Conservation (phyloP, 2,888 invertebrate species). For the Aradus depressus region DNA sequence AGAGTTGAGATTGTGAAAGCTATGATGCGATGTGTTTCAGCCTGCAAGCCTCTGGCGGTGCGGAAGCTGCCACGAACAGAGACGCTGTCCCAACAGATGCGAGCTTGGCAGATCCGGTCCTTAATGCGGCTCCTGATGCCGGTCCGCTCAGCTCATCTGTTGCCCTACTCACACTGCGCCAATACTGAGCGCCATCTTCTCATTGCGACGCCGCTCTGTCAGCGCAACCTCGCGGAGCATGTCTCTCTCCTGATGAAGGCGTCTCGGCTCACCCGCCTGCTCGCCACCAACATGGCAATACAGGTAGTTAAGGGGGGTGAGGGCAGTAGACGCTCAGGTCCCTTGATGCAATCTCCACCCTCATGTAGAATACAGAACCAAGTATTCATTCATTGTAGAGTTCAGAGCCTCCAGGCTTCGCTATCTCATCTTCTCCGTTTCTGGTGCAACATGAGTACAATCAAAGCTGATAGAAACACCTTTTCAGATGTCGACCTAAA, state of each 20-base stretch:
- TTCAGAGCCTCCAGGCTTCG: background rate
- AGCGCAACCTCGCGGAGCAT: conserved; percentile 23
- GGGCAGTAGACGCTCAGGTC: background rate
- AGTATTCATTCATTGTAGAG: background rate
- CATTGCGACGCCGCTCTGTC: conserved; percentile 23
- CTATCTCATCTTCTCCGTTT: no score
- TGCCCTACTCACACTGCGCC: conserved; percentile 19
- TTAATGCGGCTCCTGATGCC: conserved; percentile 5
- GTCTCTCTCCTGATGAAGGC: conserved; percentile 17
- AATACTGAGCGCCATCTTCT: conserved; percentile 1
- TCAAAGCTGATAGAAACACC: no score
- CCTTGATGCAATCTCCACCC: background rate
- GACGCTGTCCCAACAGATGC: conserved; percentile 6
- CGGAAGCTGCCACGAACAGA: conserved; percentile 13
- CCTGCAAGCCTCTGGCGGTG: conserved; percentile 17
- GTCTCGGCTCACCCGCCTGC: conserved; percentile 11
- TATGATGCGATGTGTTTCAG: no score
- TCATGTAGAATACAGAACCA: background rate
- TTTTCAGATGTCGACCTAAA: no score
- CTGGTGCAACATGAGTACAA: no score
- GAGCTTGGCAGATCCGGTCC: background rate
- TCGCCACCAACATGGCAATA: conserved; percentile 19
- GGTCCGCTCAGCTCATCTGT: conserved; percentile 15
- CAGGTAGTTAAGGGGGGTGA: conserved; percentile 18
- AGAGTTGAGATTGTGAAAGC: no score